Conservation (phyloP, 53 echinoderm and acorn worm genomes). For the Apostichopus leukothele region DNA sequence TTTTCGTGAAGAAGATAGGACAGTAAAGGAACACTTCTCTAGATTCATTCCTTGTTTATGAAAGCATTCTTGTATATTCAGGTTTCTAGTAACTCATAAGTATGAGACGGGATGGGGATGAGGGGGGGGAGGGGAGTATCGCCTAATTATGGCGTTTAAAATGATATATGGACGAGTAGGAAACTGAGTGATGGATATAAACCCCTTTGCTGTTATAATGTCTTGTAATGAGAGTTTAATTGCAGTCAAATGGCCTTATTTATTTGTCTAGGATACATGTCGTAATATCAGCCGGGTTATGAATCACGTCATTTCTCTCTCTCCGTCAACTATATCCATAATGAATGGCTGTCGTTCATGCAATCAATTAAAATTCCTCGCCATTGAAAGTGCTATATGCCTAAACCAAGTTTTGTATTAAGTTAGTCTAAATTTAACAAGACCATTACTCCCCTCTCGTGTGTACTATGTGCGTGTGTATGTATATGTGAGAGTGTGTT, state of each 20-base stretch:
- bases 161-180: no score
- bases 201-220: background rate
- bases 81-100: no score
- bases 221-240: slow-evolving; percentile 29
- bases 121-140: no score
- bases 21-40: no score
- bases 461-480: no score
- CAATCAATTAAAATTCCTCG: slow-evolving; percentile 20
- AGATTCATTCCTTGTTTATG: no score
- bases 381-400: slow-evolving; percentile 23
- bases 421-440: slow-evolving; percentile 4
- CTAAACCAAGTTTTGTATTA: background rate
- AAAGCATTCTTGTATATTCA: no score
- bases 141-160: no score
- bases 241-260: slow-evolving; percentile 31
- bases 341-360: slow-evolving; percentile 23
- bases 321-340: slow-evolving; percentile 12
- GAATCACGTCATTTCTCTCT: slow-evolving; percentile 8
- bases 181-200: no score
- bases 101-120: no score
- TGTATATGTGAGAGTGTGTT: no score
- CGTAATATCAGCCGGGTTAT: background rate
- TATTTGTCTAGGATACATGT: slow-evolving; percentile 40
- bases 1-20: no score
- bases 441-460: background rate